Evolutionary conservation across 2,113 vertebrate species (phyloP), one percentile per base, ranked within the genome.

Genomic region (Muntiacus muntjak): DNA sequence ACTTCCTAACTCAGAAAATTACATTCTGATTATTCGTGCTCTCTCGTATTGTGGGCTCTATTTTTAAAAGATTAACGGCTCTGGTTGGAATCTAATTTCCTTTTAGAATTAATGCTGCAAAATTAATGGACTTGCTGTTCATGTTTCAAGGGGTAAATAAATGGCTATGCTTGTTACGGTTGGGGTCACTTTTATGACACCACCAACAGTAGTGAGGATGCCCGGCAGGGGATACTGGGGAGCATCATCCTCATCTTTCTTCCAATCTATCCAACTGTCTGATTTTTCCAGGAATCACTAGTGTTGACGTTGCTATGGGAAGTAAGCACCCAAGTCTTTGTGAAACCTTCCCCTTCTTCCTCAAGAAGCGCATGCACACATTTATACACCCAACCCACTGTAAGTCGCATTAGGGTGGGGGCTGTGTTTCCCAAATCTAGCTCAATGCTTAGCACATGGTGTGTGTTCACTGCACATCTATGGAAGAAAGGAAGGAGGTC

Each of bases 61-160:
- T 93, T 89, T 94, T 87, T 52, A 76, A 94, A 97, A 98, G 98
- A 97, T 95, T 43, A 96, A 98, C 67, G 96, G 67, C 93, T 87
- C 74, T 47, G 54, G 87, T 84, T 90, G 87, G 87, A 97, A 98
- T 98, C 95, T 96, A 97, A 98, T 98, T 98, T 98, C 98, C 98
- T 97, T 82, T 96, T 90, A 62, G 95, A 98, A 98, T 98, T 94
- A 97, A 95, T 95, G 86, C 74, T 79, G 52, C 85, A 79, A 87
- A 98, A 96, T 98, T 82, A 97, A 97, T 97, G 95, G 95, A 71
- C 86, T 91, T 83, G 93, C 96, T 93, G 93, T 94, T 97, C 97
- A 86, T 11, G 1, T 97, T 98, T 97, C 91, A 93, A 89, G 93
- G 91, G 94, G 86, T 86, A 91, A 95, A 96, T 78, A 95, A 95